Evolutionary conservation across 37 sponge, comb jelly and placozoan species (phyloP).

Genomic region (Aphrocallistes beatrix): DNA sequence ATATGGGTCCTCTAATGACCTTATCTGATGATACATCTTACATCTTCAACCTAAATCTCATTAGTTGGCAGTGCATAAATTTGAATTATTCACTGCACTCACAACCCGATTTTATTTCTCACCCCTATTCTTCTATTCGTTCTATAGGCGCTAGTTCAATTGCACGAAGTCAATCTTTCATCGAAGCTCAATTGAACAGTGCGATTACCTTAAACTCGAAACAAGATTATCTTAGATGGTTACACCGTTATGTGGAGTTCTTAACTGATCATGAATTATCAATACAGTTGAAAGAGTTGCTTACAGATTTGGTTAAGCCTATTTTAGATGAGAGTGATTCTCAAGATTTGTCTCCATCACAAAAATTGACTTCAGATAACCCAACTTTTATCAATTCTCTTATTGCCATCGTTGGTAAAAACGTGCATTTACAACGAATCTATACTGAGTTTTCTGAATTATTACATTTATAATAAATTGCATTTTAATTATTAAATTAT

Average conservation of each 20-base stretch:
- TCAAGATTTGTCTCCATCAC: neutral
- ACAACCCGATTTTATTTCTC: neutral
- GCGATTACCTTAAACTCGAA: neutral
- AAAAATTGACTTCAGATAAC: neutral
- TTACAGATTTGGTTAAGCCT: neutral
- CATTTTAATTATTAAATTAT: too few species aligned
- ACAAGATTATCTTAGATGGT: neutral
- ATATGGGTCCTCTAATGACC: neutral
- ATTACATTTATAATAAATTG: neutral
- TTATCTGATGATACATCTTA: neutral
- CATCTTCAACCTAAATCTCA: neutral
- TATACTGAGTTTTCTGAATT: neutral
- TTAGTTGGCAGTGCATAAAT: neutral
- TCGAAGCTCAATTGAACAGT: constrained; percentile 2
- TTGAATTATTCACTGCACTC: neutral
- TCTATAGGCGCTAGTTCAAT: neutral
- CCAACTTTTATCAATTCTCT: neutral
- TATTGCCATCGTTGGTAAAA: neutral
- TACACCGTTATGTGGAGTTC: neutral
- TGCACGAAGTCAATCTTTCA: neutral
- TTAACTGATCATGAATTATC: neutral
- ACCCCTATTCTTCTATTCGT: neutral
- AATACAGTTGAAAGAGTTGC: neutral
- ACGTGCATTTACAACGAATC: neutral
- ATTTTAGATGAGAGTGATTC: neutral